Percentiles rank a stretch among this genome's conserved stretches.
Conservation (phyloP, 1,140 invertebrate genomes). For the Holcopasites calliopsidis region DNA sequence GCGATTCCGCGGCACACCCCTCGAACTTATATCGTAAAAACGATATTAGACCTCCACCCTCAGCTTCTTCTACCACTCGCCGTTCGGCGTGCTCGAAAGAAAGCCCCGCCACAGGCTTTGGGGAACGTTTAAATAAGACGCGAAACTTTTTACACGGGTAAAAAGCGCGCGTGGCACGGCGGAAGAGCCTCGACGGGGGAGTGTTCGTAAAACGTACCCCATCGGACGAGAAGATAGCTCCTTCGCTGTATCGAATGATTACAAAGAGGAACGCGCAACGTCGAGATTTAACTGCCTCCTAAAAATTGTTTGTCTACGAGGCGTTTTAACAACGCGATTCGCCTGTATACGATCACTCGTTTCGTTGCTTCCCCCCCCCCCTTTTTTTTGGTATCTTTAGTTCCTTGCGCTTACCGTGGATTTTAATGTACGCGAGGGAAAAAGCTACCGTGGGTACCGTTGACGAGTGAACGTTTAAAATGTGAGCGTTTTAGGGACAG, state of each 20-base stretch:
- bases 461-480: slow-evolving; percentile 2
- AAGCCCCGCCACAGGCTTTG: neutral
- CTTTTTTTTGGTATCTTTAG: slow-evolving; percentile 19
- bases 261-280: slow-evolving; percentile 46
- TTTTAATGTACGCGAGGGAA: slow-evolving; percentile 44
- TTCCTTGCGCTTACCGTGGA: slow-evolving; percentile 44
- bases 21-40: slow-evolving; percentile 78
- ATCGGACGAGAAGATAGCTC: slow-evolving; percentile 51
- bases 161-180: slow-evolving; percentile 56
- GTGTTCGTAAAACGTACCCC: slow-evolving; percentile 61
- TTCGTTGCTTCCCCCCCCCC: slow-evolving; percentile 34
- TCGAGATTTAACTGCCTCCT: slow-evolving; percentile 65
- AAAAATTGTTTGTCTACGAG: slow-evolving; percentile 75
- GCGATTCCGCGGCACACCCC: slow-evolving; percentile 58
- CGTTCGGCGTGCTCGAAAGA: neutral
- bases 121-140: slow-evolving; percentile 76
- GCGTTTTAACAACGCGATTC: slow-evolving; percentile 51
- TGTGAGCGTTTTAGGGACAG: neutral
- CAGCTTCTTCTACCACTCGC: slow-evolving; percentile 10
- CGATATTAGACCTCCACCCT: slow-evolving; percentile 72
- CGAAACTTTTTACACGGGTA: slow-evolving; percentile 68
- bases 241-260: slow-evolving; percentile 50
- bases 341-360: slow-evolving; percentile 51
- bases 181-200: slow-evolving; percentile 51
- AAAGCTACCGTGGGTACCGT: neutral